These are phyloP conservation scores for Scomberomorus guttatus DNA, from an alignment of 2,797 vertebrate species.

Conservation along the genomic window DNA sequence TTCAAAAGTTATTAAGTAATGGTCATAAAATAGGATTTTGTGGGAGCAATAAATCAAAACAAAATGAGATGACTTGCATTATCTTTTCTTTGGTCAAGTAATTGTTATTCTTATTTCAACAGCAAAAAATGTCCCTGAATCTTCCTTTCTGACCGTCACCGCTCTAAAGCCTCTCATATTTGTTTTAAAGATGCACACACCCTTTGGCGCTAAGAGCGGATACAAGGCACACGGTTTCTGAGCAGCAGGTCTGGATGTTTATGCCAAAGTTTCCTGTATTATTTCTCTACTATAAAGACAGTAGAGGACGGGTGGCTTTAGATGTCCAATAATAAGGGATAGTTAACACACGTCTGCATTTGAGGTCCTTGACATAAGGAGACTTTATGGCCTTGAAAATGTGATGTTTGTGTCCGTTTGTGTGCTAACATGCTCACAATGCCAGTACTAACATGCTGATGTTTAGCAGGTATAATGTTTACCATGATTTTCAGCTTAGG, in stretches of 20 bases:
- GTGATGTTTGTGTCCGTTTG: too few relatives aligned
- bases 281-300: not conserved
- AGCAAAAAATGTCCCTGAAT: constrained; percentile 4
- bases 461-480: too few relatives aligned
- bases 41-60: not conserved
- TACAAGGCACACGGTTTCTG: constrained; percentile 21
- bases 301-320: not conserved
- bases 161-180: constrained; percentile 22
- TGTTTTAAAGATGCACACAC: constrained; percentile 17
- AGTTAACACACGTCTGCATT: not conserved
- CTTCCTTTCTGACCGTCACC: not conserved
- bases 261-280: not conserved
- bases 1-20: too few relatives aligned
- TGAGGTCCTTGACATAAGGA: not conserved
- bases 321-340: not conserved
- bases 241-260: not conserved
- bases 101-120: constrained; percentile 14
- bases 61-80: constrained; percentile 15
- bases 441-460: not conserved
- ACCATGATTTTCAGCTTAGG: not conserved
- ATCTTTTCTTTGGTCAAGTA: constrained; percentile 15
- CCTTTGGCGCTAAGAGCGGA: constrained; percentile 19
- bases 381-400: constrained; percentile 1
- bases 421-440: not conserved
- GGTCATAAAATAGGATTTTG: too few relatives aligned